A percentile compares a stretch with the other conserved stretches of the same genome.
Evolutionary conservation across 1,140 invertebrate species (phyloP).

Genomic region (Solen grandis): DNA sequence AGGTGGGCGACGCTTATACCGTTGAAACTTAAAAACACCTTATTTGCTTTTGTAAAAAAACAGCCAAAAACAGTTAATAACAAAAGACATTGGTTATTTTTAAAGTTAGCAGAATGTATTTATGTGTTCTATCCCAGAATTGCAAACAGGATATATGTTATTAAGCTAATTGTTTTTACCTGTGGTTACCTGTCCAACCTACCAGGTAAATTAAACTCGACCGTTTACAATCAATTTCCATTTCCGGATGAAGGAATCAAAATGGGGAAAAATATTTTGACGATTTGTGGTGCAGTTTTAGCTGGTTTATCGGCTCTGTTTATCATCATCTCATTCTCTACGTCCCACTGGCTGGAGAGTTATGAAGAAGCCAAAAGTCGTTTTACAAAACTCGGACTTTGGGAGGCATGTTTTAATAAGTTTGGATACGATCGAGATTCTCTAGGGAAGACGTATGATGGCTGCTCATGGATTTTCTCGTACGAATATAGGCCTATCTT

Average conservation of each 20-base stretch:
- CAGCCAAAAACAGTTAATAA: no score
- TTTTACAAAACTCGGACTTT: slow-evolving; percentile 89
- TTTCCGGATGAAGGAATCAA: slow-evolving; percentile 35
- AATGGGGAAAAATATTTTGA: slow-evolving; percentile 51
- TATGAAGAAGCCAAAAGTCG: slow-evolving; percentile 40
- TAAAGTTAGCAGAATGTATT: no score
- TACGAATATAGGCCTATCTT: slow-evolving; percentile 94
- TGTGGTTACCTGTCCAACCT: not conserved
- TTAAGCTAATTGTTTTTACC: not conserved
- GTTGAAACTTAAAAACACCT: no score
- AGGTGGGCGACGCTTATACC: no score
- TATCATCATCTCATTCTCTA: slow-evolving; percentile 37
- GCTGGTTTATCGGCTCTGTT: slow-evolving; percentile 18
- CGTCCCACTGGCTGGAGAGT: slow-evolving; percentile 43
- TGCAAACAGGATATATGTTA: no score
- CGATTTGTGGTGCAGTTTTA: slow-evolving; percentile 35
- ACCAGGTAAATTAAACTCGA: slow-evolving; percentile 35
- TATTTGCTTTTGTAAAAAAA: no score
- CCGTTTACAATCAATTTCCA: slow-evolving; percentile 36
- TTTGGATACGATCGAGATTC: slow-evolving; percentile 95
- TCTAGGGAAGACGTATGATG: slow-evolving; percentile 93
- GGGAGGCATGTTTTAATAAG: slow-evolving; percentile 97
- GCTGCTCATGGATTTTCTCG: slow-evolving; percentile 96
- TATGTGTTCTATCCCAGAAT: no score
- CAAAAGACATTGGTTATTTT: no score